Evolutionary conservation across 2,888 invertebrate genomes (phyloP), one percentile per base, ranked within the genome.

Genomic region (Drosophila setosimentum): DNA sequence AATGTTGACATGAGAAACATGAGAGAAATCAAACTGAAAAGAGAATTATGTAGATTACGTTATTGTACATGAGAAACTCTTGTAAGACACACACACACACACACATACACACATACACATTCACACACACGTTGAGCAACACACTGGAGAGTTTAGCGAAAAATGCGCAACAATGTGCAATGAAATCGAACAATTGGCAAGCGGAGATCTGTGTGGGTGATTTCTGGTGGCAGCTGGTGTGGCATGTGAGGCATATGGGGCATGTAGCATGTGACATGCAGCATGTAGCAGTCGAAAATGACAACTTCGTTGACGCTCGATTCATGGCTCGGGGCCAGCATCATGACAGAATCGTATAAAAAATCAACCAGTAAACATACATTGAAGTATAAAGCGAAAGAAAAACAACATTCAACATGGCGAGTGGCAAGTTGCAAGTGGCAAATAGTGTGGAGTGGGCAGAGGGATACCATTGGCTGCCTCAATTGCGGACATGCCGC

Each of bases 401-500:
- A 59, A 53, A 73, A 72, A 84, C 58, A 75, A 67, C 68, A 70
- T 57, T 57, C 57, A 54, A 55, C 59, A 65, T 60, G 51, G 21
- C 55, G 48, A 65, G 76, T 62, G 54, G 66, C 55, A 69, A 48
- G 51, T 63, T 61, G 54, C 61, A 42, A 59, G 70, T 61, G 37
- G 37, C 48, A 55, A 62, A 40, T 64, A 54, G 69, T 21, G 8
- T 30, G 61, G 37, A 27, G 13, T 24, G 32, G 18, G 32, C 4
- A 11, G 33, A 13, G 13, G 24, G 27, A 18, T 0, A 13, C 57
- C 53, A 67, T 68, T 82, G 77, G 80, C 73, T 86, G 89, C 87
- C 68, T 89, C 92, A 89, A 92, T 89, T 91, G 91, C 83, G 90
- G 91, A 92, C 92, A 91, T 88, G 88, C 83, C 90, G 77, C 84